Evolutionary conservation across 2,113 vertebrate genomes (phyloP).

Genomic region (Onychostruthus taczanowskii): DNA sequence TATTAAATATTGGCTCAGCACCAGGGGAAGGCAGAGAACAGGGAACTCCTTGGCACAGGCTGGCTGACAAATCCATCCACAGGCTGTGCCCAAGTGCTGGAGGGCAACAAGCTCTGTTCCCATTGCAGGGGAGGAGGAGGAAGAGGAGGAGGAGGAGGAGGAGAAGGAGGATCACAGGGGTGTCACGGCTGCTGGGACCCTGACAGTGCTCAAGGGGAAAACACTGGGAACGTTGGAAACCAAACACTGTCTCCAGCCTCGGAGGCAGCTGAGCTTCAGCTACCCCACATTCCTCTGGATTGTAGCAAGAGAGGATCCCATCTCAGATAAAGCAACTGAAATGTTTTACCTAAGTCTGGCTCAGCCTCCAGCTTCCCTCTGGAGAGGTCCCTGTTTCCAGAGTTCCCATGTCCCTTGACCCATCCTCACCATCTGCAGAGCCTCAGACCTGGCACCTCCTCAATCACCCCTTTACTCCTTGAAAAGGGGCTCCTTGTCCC

Average conservation of each 20-base stretch:
- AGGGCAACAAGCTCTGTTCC: not conserved
- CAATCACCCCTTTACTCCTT: fast-evolving
- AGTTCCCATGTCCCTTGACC: not conserved
- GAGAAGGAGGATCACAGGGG: not conserved
- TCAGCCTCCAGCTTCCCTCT: not conserved
- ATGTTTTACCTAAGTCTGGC: not conserved
- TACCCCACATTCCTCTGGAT: not conserved
- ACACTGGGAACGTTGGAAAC: constrained; percentile 50
- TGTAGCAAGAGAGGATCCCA: constrained; percentile 9
- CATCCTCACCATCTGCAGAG: not conserved
- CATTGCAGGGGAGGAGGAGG: not conserved
- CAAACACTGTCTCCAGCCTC: constrained; percentile 21
- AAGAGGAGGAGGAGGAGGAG: not conserved
- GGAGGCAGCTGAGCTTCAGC: not conserved
- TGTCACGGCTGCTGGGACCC: not conserved
- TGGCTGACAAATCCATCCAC: not conserved
- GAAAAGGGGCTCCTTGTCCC: not conserved
- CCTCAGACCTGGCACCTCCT: not conserved
- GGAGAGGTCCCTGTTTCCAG: not conserved
- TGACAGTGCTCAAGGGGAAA: constrained; percentile 33
- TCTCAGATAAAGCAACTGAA: not conserved
- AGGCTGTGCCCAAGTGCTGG: not conserved
- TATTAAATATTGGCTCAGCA: constrained; percentile 53
- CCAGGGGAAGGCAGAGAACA: constrained; percentile 7
- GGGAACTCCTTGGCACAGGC: constrained; percentile 26